Conservation (phyloP, 2,797 vertebrate species). For the Cheirogaleus major region DNA sequence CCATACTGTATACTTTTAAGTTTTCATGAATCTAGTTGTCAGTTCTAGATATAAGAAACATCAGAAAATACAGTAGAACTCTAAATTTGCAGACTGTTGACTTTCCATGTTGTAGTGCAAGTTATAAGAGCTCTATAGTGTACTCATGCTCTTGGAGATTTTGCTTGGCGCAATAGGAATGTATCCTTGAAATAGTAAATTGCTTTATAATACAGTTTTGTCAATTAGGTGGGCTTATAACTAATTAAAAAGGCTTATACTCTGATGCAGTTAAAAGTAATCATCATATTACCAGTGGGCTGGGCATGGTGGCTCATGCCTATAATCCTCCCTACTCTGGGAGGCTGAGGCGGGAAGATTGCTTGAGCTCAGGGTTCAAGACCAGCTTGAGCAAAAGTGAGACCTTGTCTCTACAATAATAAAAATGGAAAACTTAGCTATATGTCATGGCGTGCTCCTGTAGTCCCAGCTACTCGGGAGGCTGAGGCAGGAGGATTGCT, state of each 20-base stretch:
- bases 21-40: not conserved
- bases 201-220: not conserved
- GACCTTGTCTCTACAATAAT: too few relatives aligned
- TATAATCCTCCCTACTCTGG: too few relatives aligned
- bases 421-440: too few relatives aligned
- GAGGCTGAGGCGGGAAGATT: too few relatives aligned
- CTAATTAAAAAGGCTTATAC: not conserved
- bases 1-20: not conserved
- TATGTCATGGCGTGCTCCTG: too few relatives aligned
- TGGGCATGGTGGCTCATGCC: too few relatives aligned
- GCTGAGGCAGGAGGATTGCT: too few relatives aligned
- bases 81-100: not conserved
- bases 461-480: too few relatives aligned
- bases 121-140: not conserved
- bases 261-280: not conserved
- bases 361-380: too few relatives aligned
- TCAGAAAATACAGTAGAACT: not conserved
- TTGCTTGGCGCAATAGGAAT: not conserved
- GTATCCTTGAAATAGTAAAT: not conserved
- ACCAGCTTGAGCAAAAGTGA: too few relatives aligned
- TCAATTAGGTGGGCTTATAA: not conserved
- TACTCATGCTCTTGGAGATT: too few relatives aligned
- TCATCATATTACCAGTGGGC: too few relatives aligned
- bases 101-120: not conserved
- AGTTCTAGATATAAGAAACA: not conserved